Conservation (phyloP, 2,113 vertebrate species). For the Dasyornis broadbenti region DNA sequence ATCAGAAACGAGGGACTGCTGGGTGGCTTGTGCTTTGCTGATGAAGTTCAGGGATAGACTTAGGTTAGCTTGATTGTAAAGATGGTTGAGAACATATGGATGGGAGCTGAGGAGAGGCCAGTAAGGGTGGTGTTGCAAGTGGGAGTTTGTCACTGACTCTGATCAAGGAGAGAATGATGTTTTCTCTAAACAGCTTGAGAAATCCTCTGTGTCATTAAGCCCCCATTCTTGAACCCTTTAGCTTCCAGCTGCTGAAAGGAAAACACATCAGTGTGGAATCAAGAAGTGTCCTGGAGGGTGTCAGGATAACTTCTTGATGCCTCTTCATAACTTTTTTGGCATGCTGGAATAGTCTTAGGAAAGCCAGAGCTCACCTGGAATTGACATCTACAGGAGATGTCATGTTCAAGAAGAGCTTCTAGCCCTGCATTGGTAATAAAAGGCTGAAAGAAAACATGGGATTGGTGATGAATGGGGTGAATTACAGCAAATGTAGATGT, state of each 20-base stretch:
- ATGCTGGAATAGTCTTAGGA: neutral
- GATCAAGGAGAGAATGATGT: no score
- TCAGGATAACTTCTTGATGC: neutral
- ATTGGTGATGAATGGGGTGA: neutral
- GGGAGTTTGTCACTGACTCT: neutral
- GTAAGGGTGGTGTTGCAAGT: fast-evolving
- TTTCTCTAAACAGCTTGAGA: neutral
- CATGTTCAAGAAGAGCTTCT: neutral
- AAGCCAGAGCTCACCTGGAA: neutral
- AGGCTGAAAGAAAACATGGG: neutral
- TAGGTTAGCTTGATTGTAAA: neutral
- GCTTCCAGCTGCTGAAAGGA: neutral
- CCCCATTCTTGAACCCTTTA: neutral
- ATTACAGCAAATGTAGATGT: neutral
- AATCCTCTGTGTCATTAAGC: neutral
- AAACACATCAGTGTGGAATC: neutral
- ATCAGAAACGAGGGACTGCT: neutral
- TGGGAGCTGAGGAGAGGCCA: neutral
- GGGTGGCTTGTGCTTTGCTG: neutral
- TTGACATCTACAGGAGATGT: neutral
- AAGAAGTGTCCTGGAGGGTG: neutral
- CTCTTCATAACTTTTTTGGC: neutral
- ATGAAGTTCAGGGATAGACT: neutral
- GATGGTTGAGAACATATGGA: neutral
- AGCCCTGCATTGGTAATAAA: neutral